phyloP scores from a whole-genome alignment of 2,888 invertebrate species.

The Trilocha varians region DNA sequence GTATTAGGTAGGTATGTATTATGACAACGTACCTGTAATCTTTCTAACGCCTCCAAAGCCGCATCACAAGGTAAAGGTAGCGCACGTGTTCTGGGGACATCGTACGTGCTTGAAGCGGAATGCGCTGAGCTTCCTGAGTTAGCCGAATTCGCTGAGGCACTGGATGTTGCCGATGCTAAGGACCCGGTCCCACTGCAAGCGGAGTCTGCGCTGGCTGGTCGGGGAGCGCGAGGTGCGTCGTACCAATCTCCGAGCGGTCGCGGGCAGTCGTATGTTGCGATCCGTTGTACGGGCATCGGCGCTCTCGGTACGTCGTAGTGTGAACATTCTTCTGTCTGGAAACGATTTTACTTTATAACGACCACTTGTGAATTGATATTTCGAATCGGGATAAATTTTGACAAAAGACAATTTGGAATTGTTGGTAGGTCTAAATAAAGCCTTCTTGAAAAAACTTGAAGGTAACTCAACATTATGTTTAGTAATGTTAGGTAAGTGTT shows the following conservation, averaged over 20 bases:
- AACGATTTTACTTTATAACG: background rate
- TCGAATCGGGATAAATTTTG: too few relatives aligned
- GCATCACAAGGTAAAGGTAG: slow-evolving; percentile 66
- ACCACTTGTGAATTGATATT: too few relatives aligned
- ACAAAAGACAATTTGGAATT: too few relatives aligned
- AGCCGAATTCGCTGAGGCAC: slow-evolving; percentile 62
- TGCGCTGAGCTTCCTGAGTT: slow-evolving; percentile 63
- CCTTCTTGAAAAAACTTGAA: too few relatives aligned
- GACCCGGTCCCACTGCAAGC: slow-evolving; percentile 70
- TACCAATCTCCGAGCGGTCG: slow-evolving; percentile 59
- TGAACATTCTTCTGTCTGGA: slow-evolving; percentile 64
- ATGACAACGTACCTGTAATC: slow-evolving; percentile 75
- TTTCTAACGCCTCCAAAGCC: slow-evolving; percentile 61
- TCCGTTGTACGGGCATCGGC: slow-evolving; percentile 76
- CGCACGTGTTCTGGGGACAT: slow-evolving; percentile 60
- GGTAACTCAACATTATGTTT: too few relatives aligned
- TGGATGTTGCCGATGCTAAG: slow-evolving; percentile 62
- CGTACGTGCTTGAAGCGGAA: slow-evolving; percentile 65
- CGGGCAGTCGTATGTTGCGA: slow-evolving; percentile 80
- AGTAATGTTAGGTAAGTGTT: too few relatives aligned
- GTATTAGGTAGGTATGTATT: too few relatives aligned
- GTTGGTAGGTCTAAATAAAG: too few relatives aligned
- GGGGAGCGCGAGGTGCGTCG: slow-evolving; percentile 61
- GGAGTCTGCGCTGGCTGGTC: slow-evolving; percentile 73
- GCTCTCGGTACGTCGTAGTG: slow-evolving; percentile 68